Conservation (phyloP, 2,888 invertebrate species). For the Eretmocerus hayati region DNA sequence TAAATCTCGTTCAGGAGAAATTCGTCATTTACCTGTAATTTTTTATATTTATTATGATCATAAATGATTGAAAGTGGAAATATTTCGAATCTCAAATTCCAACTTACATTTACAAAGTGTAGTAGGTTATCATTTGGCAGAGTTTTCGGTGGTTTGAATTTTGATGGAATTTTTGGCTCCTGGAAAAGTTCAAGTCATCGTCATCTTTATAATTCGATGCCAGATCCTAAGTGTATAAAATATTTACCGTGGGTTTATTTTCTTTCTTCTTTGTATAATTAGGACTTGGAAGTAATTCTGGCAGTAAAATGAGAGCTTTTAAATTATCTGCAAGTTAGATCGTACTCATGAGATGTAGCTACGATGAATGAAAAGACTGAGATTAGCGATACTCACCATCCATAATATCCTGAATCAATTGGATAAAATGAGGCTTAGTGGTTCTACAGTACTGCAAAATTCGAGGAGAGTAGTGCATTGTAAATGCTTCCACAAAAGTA, state of each 20-base stretch:
- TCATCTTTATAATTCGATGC: too few species aligned
- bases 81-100: too few species aligned
- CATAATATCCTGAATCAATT: conserved; percentile 10
- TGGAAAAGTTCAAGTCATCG: background rate
- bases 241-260: conserved; percentile 15
- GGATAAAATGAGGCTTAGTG: conserved; percentile 16
- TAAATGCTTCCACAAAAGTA: conserved; percentile 9
- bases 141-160: conserved; percentile 8
- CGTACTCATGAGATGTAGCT: background rate
- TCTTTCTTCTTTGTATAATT: conserved; percentile 17
- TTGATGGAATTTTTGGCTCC: conserved; percentile 10
- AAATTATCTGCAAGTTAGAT: conserved; percentile 13
- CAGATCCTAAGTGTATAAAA: too few species aligned
- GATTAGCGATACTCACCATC: conserved; percentile 12
- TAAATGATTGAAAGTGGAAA: too few species aligned
- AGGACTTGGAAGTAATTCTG: conserved; percentile 19
- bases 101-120: conserved; percentile 20
- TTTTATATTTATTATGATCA: background rate
- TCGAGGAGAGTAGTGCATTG: conserved; percentile 15
- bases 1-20: conserved; percentile 6
- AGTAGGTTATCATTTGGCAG: conserved; percentile 20
- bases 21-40: conserved; percentile 6
- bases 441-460: conserved; percentile 19
- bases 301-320: conserved; percentile 19
- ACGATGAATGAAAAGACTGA: background rate